Evolutionary conservation across 2,113 vertebrate species (phyloP).

Genomic region (Nanorana parkeri): DNA sequence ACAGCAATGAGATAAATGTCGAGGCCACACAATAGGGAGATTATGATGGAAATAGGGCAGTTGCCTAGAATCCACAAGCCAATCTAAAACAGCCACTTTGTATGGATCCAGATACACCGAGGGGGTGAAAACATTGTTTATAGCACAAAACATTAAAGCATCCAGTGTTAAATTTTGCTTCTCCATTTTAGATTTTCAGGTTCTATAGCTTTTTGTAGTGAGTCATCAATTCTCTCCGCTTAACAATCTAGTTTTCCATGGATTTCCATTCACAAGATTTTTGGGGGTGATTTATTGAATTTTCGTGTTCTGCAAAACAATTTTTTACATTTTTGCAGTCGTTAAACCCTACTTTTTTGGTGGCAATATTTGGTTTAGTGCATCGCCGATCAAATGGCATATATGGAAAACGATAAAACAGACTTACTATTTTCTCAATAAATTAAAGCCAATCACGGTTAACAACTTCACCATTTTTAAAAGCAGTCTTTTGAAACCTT

Average conservation of each 20-base stretch:
- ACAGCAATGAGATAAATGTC: no score
- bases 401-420: neutral
- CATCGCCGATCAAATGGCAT: neutral
- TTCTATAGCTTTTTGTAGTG: conserved; percentile 9
- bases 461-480: conserved; percentile 1
- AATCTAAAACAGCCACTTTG: no score
- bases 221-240: neutral
- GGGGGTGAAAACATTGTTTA: no score
- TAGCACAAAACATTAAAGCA: no score
- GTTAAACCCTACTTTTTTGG: neutral
- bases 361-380: conserved; percentile 3
- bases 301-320: neutral
- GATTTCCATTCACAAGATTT: no score
- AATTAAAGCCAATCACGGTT: neutral
- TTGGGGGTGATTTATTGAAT: neutral
- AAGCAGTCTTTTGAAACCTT: neutral
- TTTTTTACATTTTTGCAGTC: conserved; percentile 6
- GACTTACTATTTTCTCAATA: conserved; percentile 1
- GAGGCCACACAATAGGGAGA: no score
- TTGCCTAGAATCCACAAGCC: no score
- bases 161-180: no score
- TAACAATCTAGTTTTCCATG: neutral
- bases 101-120: no score
- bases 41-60: no score
- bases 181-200: neutral